These are phyloP conservation scores for Drosophila malerkotliana DNA, from an alignment of 1,140 invertebrate genomes.

Conservation along the genomic window DNA sequence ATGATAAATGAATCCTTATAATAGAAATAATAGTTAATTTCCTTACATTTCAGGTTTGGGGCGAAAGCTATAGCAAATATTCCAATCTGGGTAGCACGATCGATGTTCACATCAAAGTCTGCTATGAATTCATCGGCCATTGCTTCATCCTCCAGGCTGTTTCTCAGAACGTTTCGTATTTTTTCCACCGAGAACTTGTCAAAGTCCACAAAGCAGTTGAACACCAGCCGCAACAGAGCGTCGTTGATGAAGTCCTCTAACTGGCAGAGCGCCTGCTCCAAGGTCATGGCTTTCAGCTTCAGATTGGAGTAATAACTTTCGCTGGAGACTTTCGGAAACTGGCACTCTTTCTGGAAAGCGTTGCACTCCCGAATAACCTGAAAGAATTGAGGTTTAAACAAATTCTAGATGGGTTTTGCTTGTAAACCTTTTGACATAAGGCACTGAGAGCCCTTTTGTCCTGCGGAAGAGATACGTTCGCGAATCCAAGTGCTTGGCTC, in stretches of 20 bases:
- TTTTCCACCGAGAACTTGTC: constrained; percentile 73
- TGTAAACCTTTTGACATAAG: constrained; percentile 74
- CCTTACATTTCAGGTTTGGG: constrained; percentile 61
- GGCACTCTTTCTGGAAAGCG: constrained; percentile 67
- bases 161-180: constrained; percentile 55
- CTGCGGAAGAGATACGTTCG: constrained; percentile 72
- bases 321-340: neutral
- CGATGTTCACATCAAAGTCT: constrained; percentile 81
- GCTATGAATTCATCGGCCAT: constrained; percentile 73
- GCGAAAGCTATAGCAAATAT: constrained; percentile 76
- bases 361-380: constrained; percentile 72
- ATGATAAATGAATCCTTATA: neutral
- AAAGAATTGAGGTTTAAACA: neutral
- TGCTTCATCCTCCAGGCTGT: constrained; percentile 34
- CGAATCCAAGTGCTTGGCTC: constrained; percentile 72
- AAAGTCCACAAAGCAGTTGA: constrained; percentile 73
- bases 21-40: neutral
- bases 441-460: constrained; percentile 79
- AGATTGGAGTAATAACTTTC: constrained; percentile 40
- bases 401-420: neutral
- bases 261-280: constrained; percentile 69
- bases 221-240: constrained; percentile 69
- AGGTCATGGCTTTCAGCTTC: constrained; percentile 60
- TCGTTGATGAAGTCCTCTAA: constrained; percentile 78
- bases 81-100: constrained; percentile 76